Evolutionary conservation across 1,140 invertebrate genomes (phyloP), one percentile per base, ranked within the genome.

Genomic region (Eumaeus atala): DNA sequence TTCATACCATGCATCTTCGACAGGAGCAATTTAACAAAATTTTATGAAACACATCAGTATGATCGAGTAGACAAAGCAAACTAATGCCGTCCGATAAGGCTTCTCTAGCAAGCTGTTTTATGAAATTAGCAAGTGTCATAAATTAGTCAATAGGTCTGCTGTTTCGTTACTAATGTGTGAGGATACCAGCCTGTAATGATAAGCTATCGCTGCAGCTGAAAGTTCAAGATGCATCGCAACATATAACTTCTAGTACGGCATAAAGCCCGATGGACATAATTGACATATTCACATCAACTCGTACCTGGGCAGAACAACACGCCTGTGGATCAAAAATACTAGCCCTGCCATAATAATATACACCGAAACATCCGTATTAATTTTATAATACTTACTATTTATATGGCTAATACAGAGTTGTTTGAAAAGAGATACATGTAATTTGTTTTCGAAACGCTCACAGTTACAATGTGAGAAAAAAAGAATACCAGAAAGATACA

Each of bases 1-100:
- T 38, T 51, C 18, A 21, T 5, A n/a, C n/a, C n/a, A n/a, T n/a
- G n/a, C 40, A 51, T 36, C 50, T 40, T 36, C 38, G 18, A 11
- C 36, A 35, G 21, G 38, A n/a, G n/a, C n/a, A n/a, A 40, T 28
- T 48, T 28, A 12, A 12, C 12, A n/a, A n/a, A n/a, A 38, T 11
- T 12, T n/a, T 11, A 38, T 38, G 6, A 28, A n/a, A 38, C 1
- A 12, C 1, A n/a, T 10, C 37, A 38, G 11, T 12, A 12, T n/a
- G n/a, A n/a, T 38, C 5, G 11, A 11, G 37, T 12, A 38, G 11
- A 4, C 37, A 38, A 11, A 12, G 9, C 12, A 11, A 12, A 1
- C 11, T n/a, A 12, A 12, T 5, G 12, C 37, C 37, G 5, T 38
- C 37, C 11, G 10, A 38, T 38, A n/a, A 12, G 5, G 37, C 8